Percentiles rank a stretch among this genome's conserved stretches.
phyloP scores from a whole-genome alignment of 2,113 vertebrate species.

The Misgurnus mizolepis region DNA sequence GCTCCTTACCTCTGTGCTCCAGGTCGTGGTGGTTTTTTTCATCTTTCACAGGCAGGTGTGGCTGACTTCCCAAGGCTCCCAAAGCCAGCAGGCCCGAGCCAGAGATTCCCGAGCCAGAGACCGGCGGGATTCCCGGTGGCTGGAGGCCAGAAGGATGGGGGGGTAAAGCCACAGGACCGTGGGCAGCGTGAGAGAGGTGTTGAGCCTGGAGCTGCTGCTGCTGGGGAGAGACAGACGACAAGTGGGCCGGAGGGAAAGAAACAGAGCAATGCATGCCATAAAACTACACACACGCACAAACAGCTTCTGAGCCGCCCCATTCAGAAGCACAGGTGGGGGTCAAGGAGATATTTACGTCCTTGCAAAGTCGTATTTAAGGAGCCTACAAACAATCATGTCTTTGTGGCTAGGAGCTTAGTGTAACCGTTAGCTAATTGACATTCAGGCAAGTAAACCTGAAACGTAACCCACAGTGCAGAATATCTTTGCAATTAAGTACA shows the following conservation, averaged over 20 bases:
- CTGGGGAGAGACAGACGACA: slow-evolving; percentile 75
- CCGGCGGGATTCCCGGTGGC: slow-evolving; percentile 87
- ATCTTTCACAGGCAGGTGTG: slow-evolving; percentile 91
- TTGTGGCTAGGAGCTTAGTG: background rate
- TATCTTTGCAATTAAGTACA: background rate
- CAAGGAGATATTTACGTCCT: slow-evolving; percentile 39
- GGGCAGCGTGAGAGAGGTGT: slow-evolving; percentile 93
- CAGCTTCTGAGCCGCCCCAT: slow-evolving; percentile 10
- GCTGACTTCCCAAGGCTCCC: slow-evolving; percentile 89
- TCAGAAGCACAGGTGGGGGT: background rate
- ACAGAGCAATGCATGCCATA: slow-evolving; percentile 14
- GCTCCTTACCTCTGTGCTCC: slow-evolving; percentile 87
- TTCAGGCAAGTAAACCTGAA: no score
- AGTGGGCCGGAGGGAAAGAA: slow-evolving; percentile 63
- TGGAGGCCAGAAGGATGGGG: slow-evolving; percentile 92
- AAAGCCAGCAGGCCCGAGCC: slow-evolving; percentile 90
- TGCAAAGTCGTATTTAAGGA: slow-evolving; percentile 27
- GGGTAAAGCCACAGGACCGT: slow-evolving; percentile 89
- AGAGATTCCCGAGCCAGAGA: slow-evolving; percentile 69
- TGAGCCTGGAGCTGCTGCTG: slow-evolving; percentile 98
- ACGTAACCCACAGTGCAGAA: no score
- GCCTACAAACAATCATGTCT: background rate
- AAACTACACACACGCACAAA: background rate
- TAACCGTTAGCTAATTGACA: background rate
- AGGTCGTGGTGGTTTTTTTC: slow-evolving; percentile 97